Evolutionary conservation across 2,113 vertebrate genomes (phyloP).

Genomic region (Pseudopipra pipra): DNA sequence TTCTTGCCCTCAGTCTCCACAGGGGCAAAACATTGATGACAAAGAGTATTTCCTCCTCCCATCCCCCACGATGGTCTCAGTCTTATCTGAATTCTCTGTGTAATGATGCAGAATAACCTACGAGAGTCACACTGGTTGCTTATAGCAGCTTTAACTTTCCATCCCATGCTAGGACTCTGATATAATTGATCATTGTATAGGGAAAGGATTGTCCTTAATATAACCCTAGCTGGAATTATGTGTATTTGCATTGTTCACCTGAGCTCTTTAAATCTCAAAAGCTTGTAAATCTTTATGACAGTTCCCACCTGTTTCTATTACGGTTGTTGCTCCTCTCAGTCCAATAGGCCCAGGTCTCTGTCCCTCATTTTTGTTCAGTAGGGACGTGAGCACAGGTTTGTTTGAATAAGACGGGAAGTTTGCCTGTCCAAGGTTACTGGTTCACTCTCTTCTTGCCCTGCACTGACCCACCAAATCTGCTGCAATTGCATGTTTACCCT

Average conservation of each 20-base stretch:
- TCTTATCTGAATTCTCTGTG: background rate
- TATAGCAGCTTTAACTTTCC: background rate
- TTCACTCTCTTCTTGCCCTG: background rate
- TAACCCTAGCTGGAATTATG: background rate
- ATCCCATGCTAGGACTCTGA: background rate
- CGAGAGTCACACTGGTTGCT: background rate
- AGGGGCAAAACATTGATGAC: background rate
- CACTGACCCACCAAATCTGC: background rate
- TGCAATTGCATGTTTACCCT: background rate
- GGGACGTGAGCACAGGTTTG: background rate
- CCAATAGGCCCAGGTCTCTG: background rate
- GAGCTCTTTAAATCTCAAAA: background rate
- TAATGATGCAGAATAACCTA: background rate
- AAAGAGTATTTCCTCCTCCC: background rate
- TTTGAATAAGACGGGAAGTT: background rate
- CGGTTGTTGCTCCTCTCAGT: background rate
- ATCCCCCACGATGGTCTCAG: background rate
- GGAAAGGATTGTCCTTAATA: background rate
- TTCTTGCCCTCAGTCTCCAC: background rate
- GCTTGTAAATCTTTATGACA: background rate
- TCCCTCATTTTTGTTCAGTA: background rate
- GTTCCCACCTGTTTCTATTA: background rate
- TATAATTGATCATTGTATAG: background rate
- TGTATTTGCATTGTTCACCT: background rate
- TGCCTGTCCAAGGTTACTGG: background rate